Evolutionary conservation across 2,888 invertebrate genomes (phyloP).

Genomic region (Spicauda simplicius): DNA sequence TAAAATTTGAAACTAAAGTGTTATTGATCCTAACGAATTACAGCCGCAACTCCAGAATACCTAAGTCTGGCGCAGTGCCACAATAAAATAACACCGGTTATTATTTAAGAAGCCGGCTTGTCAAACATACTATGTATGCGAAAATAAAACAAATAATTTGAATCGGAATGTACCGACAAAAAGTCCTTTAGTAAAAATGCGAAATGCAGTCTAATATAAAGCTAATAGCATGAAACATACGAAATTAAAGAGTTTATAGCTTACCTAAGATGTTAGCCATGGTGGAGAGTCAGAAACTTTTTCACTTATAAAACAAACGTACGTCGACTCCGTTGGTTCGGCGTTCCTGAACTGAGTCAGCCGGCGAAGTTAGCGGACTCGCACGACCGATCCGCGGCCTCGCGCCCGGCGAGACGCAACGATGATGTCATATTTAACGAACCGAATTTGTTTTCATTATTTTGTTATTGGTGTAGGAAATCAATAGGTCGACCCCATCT

Average conservation of each 20-base stretch:
- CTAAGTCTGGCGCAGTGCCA: constrained; percentile 66
- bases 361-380: constrained; percentile 43
- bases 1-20: constrained; percentile 11
- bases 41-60: constrained; percentile 58
- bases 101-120: constrained; percentile 53
- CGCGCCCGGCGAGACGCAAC: constrained; percentile 46
- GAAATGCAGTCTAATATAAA: too few species aligned
- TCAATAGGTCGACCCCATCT: too few species aligned
- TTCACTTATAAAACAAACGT: constrained; percentile 48
- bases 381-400: constrained; percentile 44
- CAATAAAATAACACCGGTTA: constrained; percentile 62
- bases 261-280: constrained; percentile 79
- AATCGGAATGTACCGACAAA: background rate
- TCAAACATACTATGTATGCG: constrained; percentile 45
- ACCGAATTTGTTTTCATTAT: too few species aligned
- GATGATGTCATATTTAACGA: constrained; percentile 47
- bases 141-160: constrained; percentile 24
- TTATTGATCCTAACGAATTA: constrained; percentile 53
- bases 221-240: too few species aligned
- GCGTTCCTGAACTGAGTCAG: constrained; percentile 61
- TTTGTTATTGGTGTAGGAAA: too few species aligned
- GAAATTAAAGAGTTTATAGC: constrained; percentile 39
- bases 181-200: background rate
- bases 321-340: constrained; percentile 57
- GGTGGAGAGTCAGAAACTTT: constrained; percentile 52